Conservation (phyloP, 1,140 invertebrate genomes). For the Leguminivora glycinivorella region DNA sequence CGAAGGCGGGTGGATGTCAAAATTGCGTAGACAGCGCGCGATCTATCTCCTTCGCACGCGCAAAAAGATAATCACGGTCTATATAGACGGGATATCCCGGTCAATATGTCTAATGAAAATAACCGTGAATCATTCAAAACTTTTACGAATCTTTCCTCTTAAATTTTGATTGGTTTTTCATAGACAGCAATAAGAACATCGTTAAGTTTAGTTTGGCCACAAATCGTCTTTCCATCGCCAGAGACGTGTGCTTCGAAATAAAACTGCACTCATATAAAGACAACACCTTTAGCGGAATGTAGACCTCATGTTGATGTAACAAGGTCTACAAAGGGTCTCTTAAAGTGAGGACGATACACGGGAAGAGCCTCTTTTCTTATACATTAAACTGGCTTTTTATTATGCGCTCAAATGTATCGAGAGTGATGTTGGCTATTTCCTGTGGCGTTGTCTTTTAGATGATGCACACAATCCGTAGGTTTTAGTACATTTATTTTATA, state of each 20-base stretch:
- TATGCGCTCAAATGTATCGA: background rate
- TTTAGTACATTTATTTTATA: no score
- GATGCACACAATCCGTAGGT: background rate
- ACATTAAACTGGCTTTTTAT: slow-evolving; percentile 27
- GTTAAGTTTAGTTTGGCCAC: slow-evolving; percentile 55
- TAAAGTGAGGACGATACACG: background rate
- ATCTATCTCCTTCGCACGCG: no score
- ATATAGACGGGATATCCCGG: no score
- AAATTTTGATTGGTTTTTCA: slow-evolving; percentile 65
- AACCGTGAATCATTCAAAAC: no score
- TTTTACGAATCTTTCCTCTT: slow-evolving; percentile 33
- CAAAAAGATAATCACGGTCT: no score
- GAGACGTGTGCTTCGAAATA: slow-evolving; percentile 11
- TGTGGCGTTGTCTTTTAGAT: background rate
- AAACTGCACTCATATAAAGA: background rate
- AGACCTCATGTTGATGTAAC: background rate
- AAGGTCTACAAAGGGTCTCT: no score
- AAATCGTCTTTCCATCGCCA: slow-evolving; percentile 48
- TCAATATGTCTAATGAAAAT: no score
- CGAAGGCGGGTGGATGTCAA: no score
- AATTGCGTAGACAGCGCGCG: no score
- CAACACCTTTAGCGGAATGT: background rate
- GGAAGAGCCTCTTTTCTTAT: slow-evolving; percentile 21
- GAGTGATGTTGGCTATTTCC: background rate
- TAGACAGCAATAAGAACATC: slow-evolving; percentile 45